Conservation (phyloP, 64 coral and sea anemone genomes). For the Hydrozoanthus tunicans region DNA sequence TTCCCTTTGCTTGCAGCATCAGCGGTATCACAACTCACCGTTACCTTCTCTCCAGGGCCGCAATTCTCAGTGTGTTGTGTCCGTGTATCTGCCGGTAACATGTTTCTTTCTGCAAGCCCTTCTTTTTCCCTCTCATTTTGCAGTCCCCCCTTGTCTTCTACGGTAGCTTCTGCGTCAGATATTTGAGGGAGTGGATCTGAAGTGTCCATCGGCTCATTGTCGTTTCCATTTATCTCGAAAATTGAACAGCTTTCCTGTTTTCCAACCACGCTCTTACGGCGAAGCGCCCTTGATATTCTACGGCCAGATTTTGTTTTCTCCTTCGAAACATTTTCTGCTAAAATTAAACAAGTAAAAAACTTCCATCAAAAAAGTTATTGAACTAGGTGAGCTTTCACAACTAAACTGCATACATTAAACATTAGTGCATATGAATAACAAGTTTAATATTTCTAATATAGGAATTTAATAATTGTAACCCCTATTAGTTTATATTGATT, state of each 20-base stretch:
- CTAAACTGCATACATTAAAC: no score
- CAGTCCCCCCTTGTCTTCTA: background rate
- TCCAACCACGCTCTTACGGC: background rate
- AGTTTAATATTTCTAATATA: no score
- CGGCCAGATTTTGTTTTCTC: background rate
- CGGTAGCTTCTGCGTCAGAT: background rate
- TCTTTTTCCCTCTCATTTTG: background rate
- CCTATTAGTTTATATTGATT: no score
- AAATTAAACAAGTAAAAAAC: background rate
- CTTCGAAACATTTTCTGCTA: background rate
- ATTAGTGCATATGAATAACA: no score
- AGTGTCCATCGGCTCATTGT: conserved; percentile 16
- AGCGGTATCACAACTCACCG: background rate
- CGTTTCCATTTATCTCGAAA: background rate
- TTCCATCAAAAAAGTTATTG: background rate
- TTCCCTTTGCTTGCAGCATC: background rate
- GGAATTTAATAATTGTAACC: no score
- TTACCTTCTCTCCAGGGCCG: background rate
- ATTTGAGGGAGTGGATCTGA: background rate
- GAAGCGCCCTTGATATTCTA: background rate
- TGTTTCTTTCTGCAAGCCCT: background rate
- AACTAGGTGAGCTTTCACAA: no score
- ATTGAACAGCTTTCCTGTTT: background rate
- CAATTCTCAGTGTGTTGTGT: background rate
- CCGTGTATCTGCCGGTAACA: background rate